Percentiles rank a stretch among this genome's conserved stretches.
Evolutionary conservation across 2,113 vertebrate genomes (phyloP).

Genomic region (Himantopus leucocephalus): DNA sequence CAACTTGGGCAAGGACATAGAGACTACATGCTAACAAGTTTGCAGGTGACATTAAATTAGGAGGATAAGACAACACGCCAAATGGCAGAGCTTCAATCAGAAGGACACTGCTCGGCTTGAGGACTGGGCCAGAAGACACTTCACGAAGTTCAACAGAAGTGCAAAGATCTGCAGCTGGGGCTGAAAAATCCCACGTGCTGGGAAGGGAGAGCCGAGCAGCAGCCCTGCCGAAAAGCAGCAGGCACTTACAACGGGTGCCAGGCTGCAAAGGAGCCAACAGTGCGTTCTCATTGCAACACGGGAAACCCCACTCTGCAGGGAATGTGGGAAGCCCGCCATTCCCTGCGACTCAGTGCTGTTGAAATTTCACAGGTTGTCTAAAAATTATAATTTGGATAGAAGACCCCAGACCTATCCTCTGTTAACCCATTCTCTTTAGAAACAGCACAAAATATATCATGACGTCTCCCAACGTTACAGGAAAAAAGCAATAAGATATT

Average conservation of each 20-base stretch:
- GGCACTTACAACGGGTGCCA: not conserved
- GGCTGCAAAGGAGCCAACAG: not conserved
- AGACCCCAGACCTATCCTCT: not conserved
- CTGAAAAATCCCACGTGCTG: fast-evolving
- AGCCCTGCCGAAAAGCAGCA: not conserved
- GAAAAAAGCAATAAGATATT: not conserved
- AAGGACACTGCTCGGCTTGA: not conserved
- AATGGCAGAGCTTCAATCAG: not conserved
- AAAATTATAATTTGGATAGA: not conserved
- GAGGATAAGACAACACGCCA: not conserved
- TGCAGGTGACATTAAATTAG: not conserved
- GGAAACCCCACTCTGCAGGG: not conserved
- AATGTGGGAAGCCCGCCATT: not conserved
- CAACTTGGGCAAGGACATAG: not conserved
- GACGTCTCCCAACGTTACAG: not conserved
- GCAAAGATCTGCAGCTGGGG: not conserved
- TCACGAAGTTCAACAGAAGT: not conserved
- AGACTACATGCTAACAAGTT: not conserved
- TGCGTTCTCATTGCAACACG: not conserved
- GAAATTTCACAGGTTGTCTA: not conserved
- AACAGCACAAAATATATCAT: not conserved
- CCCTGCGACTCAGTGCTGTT: fast-evolving
- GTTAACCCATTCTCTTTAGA: not conserved
- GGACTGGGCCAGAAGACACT: not conserved
- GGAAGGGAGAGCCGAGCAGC: not conserved